A percentile compares a stretch with the other conserved stretches of the same genome.
These are phyloP conservation scores for Sula dactylatra DNA, from an alignment of 2,113 vertebrate species.

Conservation along the genomic window DNA sequence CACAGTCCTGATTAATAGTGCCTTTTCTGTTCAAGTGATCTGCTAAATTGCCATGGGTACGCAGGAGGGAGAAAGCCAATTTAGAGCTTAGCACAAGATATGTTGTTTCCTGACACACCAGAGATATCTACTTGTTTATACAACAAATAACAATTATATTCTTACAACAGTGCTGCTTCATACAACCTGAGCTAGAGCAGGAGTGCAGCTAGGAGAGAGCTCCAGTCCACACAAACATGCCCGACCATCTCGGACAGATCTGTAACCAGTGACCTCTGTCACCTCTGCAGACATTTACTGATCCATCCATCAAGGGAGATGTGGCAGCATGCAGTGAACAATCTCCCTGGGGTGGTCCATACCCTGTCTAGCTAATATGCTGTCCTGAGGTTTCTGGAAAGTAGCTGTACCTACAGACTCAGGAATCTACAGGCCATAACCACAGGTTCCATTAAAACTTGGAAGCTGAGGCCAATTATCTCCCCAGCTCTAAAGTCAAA, in stretches of 20 bases:
- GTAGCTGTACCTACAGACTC: neutral
- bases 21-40: neutral
- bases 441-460: no score
- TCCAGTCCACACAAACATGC: neutral
- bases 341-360: neutral
- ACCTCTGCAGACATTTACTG: neutral
- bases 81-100: neutral
- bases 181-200: neutral
- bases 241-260: neutral
- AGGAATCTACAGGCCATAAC: neutral
- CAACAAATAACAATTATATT: neutral
- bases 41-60: neutral
- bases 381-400: neutral
- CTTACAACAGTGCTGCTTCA: neutral
- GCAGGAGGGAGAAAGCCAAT: neutral
- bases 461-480: neutral
- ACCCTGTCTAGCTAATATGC: neutral
- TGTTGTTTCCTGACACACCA: neutral
- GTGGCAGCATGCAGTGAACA: neutral
- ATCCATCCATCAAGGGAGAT: neutral
- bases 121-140: neutral
- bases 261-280: neutral
- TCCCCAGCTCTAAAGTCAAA: neutral
- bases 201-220: neutral
- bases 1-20: neutral